Conservation (phyloP, 2,888 invertebrate genomes). For the Nysson spinosus region DNA sequence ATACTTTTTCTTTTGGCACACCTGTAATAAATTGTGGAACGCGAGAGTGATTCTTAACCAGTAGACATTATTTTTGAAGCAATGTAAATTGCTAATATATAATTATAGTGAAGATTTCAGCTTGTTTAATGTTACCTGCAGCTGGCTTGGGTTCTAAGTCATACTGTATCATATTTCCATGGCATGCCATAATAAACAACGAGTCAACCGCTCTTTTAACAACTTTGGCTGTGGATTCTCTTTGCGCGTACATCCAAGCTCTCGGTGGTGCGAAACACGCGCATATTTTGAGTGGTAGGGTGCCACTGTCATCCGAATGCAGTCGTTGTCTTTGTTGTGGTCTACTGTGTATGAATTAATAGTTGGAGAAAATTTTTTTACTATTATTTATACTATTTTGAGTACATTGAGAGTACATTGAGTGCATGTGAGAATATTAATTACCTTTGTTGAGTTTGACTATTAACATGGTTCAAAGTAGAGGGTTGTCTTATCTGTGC, state of each 20-base stretch:
- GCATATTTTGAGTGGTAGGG: conserved; percentile 86
- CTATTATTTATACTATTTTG: not conserved
- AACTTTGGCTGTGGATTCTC: conserved; percentile 72
- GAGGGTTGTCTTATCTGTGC: conserved; percentile 90
- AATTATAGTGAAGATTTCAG: too few relatives aligned
- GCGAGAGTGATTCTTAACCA: not conserved
- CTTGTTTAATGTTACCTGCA: too few relatives aligned
- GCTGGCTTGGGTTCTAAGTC: conserved; percentile 88
- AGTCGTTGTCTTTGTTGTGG: conserved; percentile 81
- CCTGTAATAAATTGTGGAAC: too few relatives aligned
- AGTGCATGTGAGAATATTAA: too few relatives aligned
- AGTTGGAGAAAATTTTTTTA: not conserved
- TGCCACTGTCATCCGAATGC: conserved; percentile 85
- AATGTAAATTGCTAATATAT: too few relatives aligned
- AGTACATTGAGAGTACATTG: too few relatives aligned
- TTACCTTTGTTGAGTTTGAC: conserved; percentile 72
- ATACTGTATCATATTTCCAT: conserved; percentile 92
- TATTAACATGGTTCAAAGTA: conserved; percentile 70
- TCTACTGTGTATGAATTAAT: conserved; percentile 46
- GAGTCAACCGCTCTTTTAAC: conserved; percentile 84
- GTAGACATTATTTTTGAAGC: not conserved
- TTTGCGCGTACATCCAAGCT: conserved; percentile 82
- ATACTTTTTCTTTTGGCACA: conserved; percentile 89
- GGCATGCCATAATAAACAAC: conserved; percentile 93
- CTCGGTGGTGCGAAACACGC: conserved; percentile 88